Evolutionary conservation across 2,113 vertebrate genomes (phyloP), one percentile per base, ranked within the genome.

Genomic region (Ancistrus triradiatus): DNA sequence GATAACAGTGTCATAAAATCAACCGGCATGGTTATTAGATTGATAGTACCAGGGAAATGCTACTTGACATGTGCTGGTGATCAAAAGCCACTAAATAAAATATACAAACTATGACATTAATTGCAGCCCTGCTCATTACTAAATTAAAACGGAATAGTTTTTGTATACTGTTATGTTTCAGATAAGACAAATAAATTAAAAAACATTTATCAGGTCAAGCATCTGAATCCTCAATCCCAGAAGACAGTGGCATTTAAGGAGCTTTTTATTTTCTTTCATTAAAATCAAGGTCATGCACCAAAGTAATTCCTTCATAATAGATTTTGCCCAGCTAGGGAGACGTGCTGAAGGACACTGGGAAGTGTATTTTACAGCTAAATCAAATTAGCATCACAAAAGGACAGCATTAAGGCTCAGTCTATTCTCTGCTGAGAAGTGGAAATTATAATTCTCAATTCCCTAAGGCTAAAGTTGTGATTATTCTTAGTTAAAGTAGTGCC

Each of bases 311-410:
- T 33, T 66, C 21, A 42, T 22, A 59, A 57, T 59, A 62, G 62
- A 69, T 58, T 40, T 55, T 50, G 37, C 24, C 19, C 46, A 22
- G 55, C 49, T 19, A 25, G 18, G 24, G 42, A 60, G 37, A 28
- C 21, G n/a, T 7, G 22, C 52, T 50, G 28, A 60, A 66, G 46
- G 66, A 42, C 52, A 52, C 37, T 13, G 15, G 66, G 59, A 50
- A 11, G 24, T 52, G 50, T 42, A 57, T 55, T 66, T 51, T 55
- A 46, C 48, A 13, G 64, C 49, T 66, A 59, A 55, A 35, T 24
- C 58, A 10, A 53, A 74, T 77, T 72, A 69, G 69, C 66, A 74
- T 74, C 43, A 70, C 69, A 77, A 77, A 71, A 57, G 33, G 47
- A 27, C 27, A 31, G 25, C 44, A 57, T 50, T 28, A 37, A 9